phyloP scores from a whole-genome alignment of 2,113 vertebrate genomes.

The Ailuropoda melanoleuca region DNA sequence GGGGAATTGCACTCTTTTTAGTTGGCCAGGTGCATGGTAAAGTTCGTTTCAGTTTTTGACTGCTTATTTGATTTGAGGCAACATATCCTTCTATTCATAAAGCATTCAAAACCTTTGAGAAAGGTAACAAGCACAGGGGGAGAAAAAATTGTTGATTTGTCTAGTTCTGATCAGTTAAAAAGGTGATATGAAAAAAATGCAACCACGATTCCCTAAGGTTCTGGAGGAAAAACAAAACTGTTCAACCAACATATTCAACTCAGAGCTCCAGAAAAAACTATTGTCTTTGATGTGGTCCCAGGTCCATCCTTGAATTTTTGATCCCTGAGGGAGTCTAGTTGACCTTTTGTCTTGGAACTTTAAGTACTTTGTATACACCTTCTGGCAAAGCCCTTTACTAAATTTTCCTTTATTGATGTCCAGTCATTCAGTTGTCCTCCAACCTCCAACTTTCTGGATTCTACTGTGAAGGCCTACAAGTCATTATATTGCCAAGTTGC shows the following conservation, averaged over 20 bases:
- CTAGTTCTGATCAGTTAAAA: neutral
- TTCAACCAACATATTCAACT: neutral
- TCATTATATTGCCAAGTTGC: neutral
- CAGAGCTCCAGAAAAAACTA: neutral
- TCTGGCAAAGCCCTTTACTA: neutral
- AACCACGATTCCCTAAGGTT: neutral
- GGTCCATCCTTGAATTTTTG: neutral
- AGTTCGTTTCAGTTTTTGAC: conserved; percentile 20
- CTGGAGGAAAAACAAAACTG: neutral
- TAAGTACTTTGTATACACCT: neutral
- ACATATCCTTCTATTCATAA: neutral
- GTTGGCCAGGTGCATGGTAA: neutral
- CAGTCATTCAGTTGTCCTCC: neutral
- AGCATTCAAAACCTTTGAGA: neutral
- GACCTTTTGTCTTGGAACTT: neutral
- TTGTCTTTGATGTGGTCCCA: neutral
- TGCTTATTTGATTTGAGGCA: neutral
- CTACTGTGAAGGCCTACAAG: conserved; percentile 28
- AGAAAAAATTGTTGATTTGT: neutral
- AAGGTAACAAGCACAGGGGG: neutral
- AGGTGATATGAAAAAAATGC: neutral
- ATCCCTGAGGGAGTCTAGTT: neutral
- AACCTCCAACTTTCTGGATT: neutral
- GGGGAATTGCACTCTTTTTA: neutral
- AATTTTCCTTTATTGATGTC: neutral